A percentile compares a stretch with the other conserved stretches of the same genome.
These are phyloP conservation scores for Drepanosiphum platanoidis DNA, from an alignment of 2,888 invertebrate genomes.

Conservation along the genomic window DNA sequence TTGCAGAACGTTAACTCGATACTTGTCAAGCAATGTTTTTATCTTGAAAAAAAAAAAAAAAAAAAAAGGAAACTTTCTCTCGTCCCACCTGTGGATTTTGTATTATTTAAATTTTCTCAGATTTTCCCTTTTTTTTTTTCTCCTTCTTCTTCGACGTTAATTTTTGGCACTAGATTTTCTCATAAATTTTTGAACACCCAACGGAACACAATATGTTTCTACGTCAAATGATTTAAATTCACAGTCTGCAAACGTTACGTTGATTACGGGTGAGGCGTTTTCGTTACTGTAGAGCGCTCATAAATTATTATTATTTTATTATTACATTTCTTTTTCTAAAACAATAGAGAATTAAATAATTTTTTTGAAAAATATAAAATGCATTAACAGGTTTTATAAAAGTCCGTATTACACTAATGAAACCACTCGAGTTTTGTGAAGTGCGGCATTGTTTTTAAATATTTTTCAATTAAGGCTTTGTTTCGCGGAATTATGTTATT, in stretches of 20 bases:
- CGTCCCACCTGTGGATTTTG: constrained; percentile 34
- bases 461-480: neutral
- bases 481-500: neutral
- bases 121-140: neutral
- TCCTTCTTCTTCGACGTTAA: constrained; percentile 21
- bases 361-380: neutral
- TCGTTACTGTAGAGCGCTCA: neutral
- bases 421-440: neutral
- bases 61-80: neutral
- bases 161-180: constrained; percentile 34
- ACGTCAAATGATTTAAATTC: neutral
- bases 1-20: neutral
- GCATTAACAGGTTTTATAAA: neutral
- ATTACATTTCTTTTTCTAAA: neutral
- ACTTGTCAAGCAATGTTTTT: neutral
- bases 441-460: neutral
- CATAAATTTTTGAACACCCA: constrained; percentile 14
- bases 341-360: neutral
- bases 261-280: neutral
- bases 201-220: neutral
- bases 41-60: neutral
- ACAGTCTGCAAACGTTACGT: neutral
- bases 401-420: neutral
- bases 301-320: too few relatives aligned
- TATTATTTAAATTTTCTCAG: constrained; percentile 5